Evolutionary conservation across 1,140 invertebrate genomes (phyloP).

Genomic region (Drosophila pachea): DNA sequence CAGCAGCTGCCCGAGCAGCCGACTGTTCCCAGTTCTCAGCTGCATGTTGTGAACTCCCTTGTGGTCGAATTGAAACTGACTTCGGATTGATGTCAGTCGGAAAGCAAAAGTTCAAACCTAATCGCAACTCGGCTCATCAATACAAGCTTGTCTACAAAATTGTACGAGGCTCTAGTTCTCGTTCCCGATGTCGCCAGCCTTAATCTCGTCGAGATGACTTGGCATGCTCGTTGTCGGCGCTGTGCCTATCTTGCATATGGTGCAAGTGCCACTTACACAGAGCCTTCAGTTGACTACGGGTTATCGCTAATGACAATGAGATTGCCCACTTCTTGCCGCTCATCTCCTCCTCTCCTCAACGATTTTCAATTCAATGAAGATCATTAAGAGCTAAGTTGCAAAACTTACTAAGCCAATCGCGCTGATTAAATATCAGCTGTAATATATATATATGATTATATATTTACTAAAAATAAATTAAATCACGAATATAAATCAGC

Average conservation of each 20-base stretch:
- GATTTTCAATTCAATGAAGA: slow-evolving; percentile 14
- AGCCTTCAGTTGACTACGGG: slow-evolving; percentile 4
- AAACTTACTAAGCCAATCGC: not conserved
- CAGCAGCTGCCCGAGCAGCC: slow-evolving; percentile 15
- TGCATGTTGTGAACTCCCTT: slow-evolving; percentile 57
- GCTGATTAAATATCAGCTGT: too few relatives aligned
- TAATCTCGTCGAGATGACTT: slow-evolving; percentile 38
- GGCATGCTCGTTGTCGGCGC: not conserved
- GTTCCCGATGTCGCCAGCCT: slow-evolving; percentile 26
- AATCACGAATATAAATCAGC: too few relatives aligned
- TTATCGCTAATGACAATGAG: slow-evolving; percentile 14
- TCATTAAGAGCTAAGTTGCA: not conserved
- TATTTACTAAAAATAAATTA: too few relatives aligned
- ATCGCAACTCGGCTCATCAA: slow-evolving; percentile 12
- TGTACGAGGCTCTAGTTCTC: slow-evolving; percentile 25
- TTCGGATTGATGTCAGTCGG: slow-evolving; percentile 31
- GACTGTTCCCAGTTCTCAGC: slow-evolving; percentile 11
- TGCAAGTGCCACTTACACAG: slow-evolving; percentile 3
- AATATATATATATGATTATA: too few relatives aligned
- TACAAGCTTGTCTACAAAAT: slow-evolving; percentile 4
- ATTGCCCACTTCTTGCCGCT: slow-evolving; percentile 1
- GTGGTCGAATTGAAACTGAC: slow-evolving; percentile 60
- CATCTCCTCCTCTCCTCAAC: slow-evolving; percentile 15
- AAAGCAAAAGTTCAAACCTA: slow-evolving; percentile 54
- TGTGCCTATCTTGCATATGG: not conserved